phyloP scores from a whole-genome alignment of 2,113 vertebrate genomes.

The Thamnophis sirtalis region DNA sequence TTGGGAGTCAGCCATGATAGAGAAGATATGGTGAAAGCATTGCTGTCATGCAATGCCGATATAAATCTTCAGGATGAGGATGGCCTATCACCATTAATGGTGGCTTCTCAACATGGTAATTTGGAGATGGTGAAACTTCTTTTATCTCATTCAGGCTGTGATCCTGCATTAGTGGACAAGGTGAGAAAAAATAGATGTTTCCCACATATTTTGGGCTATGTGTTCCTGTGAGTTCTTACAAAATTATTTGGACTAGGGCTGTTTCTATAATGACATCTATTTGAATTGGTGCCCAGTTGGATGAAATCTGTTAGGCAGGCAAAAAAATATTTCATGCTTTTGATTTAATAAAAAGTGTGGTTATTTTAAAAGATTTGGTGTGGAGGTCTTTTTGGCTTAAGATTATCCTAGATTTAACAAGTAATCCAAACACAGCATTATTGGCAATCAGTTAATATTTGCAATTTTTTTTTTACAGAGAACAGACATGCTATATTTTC shows the following conservation, averaged over 20 bases:
- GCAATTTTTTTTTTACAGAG: neutral
- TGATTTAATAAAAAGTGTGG: neutral
- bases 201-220: neutral
- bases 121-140: conserved; percentile 67
- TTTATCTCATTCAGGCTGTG: conserved; percentile 65
- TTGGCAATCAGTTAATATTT: neutral
- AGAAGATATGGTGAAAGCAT: conserved; percentile 72
- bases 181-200: conserved; percentile 50
- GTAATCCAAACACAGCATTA: neutral
- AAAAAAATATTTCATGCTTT: neutral
- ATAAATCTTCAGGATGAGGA: conserved; percentile 74
- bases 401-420: neutral
- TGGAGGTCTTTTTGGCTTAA: neutral
- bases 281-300: neutral
- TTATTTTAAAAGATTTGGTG: neutral
- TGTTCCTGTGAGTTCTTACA: neutral
- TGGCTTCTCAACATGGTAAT: conserved; percentile 71
- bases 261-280: neutral
- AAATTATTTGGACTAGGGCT: neutral
- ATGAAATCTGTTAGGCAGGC: neutral
- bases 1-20: conserved; percentile 73
- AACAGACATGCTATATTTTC: neutral
- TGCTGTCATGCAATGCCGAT: conserved; percentile 71
- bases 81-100: conserved; percentile 71
- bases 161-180: conserved; percentile 65